Percentiles rank a stretch among this genome's conserved stretches.
Conservation (phyloP, 1,140 invertebrate species). For the Hormaphis cornu region DNA sequence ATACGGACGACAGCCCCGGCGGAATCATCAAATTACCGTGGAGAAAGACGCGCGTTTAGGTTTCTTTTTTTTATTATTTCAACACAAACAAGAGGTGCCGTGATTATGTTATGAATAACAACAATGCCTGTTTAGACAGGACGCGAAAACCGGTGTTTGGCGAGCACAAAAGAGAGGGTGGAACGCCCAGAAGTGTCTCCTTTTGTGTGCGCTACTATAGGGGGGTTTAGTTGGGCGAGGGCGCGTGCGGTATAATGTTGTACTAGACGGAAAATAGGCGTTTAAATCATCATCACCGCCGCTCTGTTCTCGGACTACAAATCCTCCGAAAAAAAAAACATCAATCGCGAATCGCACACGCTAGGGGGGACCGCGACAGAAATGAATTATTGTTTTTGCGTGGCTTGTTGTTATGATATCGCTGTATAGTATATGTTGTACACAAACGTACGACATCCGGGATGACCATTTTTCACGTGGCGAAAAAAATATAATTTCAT, state of each 20-base stretch:
- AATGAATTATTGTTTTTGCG: too few species aligned
- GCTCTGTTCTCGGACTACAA: neutral
- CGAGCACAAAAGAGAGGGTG: neutral
- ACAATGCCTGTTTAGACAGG: slow-evolving; percentile 7
- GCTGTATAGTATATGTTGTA: too few species aligned
- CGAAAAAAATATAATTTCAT: too few species aligned
- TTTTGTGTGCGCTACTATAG: neutral
- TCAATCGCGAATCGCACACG: neutral
- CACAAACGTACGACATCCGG: too few species aligned
- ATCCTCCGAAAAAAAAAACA: neutral
- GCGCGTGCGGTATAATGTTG: neutral
- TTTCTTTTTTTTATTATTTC: neutral
- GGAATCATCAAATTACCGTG: neutral
- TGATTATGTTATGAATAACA: slow-evolving; percentile 19
- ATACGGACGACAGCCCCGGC: too few species aligned
- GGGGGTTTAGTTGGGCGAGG: neutral
- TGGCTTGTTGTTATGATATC: too few species aligned
- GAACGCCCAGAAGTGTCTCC: slow-evolving; percentile 3
- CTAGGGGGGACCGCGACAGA: neutral
- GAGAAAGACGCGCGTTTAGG: neutral
- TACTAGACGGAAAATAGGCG: neutral
- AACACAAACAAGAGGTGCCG: neutral
- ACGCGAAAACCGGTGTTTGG: neutral
- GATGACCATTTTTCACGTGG: too few species aligned
- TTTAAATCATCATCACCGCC: neutral